Percentiles rank a stretch among this genome's conserved stretches.
phyloP scores from a whole-genome alignment of 2,888 invertebrate genomes.

The Lottia gigantea region DNA sequence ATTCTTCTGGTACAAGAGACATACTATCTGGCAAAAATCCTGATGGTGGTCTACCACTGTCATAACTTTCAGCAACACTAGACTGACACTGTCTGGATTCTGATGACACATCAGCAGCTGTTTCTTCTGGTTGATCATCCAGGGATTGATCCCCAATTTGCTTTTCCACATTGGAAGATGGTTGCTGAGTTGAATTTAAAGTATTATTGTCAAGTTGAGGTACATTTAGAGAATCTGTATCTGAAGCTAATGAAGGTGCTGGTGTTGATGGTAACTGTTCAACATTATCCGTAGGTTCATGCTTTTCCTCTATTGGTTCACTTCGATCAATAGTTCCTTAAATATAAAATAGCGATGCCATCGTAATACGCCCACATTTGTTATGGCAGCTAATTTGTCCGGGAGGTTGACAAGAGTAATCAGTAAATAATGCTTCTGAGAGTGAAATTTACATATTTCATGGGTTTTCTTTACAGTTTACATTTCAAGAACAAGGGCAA shows the following conservation, averaged over 20 bases:
- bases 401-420: too few relatives aligned
- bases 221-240: neutral
- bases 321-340: neutral
- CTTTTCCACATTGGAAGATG: neutral
- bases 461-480: too few relatives aligned
- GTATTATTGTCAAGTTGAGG: constrained; percentile 15
- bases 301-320: neutral
- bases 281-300: neutral
- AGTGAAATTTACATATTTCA: too few relatives aligned
- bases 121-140: constrained; percentile 13
- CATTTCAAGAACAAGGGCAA: too few relatives aligned
- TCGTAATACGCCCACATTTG: too few relatives aligned
- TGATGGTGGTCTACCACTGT: constrained; percentile 48
- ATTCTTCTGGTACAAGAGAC: constrained; percentile 39
- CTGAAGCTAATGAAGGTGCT: neutral
- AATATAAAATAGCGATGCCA: too few relatives aligned
- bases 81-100: constrained; percentile 25
- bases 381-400: too few relatives aligned
- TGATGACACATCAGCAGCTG: neutral
- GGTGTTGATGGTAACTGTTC: neutral
- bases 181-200: neutral
- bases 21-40: constrained; percentile 38
- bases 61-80: constrained; percentile 41
- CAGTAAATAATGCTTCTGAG: too few relatives aligned
- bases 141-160: neutral